Conservation (phyloP, 2,113 vertebrate genomes). For the Sporophila hypoxantha region DNA sequence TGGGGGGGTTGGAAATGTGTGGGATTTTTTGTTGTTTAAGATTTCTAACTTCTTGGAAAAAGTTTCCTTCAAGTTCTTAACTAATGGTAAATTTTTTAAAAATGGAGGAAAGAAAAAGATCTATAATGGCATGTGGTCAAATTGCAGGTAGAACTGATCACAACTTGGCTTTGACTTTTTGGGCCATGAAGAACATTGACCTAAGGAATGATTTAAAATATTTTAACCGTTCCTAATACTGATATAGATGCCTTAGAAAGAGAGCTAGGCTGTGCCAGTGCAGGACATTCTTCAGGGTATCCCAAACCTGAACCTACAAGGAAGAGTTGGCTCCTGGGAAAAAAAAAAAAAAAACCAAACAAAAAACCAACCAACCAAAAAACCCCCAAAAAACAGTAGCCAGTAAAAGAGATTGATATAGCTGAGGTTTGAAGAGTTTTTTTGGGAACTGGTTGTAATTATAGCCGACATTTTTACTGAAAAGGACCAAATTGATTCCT, state of each 20-base stretch:
- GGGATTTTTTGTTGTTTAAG: fast-evolving
- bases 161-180: neutral
- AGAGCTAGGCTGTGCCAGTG: neutral
- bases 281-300: neutral
- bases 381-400: neutral
- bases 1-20: fast-evolving
- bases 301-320: neutral
- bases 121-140: neutral
- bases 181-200: neutral
- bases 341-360: neutral
- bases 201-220: neutral
- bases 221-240: neutral
- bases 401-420: neutral
- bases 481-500: neutral
- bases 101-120: neutral
- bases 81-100: neutral
- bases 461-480: neutral
- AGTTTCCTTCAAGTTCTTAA: neutral
- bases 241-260: neutral
- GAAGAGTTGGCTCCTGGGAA: neutral
- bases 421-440: neutral
- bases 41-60: neutral
- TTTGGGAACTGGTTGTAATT: neutral
- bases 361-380: neutral
- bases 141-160: neutral